Conservation (phyloP, 2,888 invertebrate species). For the Herminia tarsipennalis region DNA sequence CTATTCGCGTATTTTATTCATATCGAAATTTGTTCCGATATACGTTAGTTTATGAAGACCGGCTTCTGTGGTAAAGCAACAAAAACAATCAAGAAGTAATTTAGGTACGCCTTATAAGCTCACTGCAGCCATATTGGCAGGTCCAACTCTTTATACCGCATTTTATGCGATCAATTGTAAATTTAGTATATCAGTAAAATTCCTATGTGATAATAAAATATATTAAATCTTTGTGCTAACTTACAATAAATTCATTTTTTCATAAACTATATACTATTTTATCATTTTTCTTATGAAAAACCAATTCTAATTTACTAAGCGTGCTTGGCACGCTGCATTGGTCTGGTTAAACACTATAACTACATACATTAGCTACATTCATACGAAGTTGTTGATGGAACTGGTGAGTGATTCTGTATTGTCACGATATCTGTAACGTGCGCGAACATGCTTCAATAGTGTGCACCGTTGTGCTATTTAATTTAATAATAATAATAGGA, state of each 20-base stretch:
- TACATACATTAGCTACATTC: slow-evolving; percentile 54
- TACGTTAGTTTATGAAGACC: slow-evolving; percentile 19
- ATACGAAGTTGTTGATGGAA: slow-evolving; percentile 52
- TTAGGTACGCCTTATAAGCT: slow-evolving; percentile 60
- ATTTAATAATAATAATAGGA: too few species aligned
- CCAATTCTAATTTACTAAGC: slow-evolving; percentile 74
- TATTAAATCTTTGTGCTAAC: slow-evolving; percentile 86
- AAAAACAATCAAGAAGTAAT: slow-evolving; percentile 20
- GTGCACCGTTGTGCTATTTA: too few species aligned
- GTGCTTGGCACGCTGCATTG: slow-evolving; percentile 81
- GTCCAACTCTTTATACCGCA: slow-evolving; percentile 69
- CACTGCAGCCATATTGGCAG: slow-evolving; percentile 66
- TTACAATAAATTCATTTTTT: slow-evolving; percentile 84
- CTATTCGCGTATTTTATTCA: slow-evolving; percentile 8
- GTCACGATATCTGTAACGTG: too few species aligned
- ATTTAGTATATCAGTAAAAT: slow-evolving; percentile 83
- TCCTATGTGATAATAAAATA: slow-evolving; percentile 85
- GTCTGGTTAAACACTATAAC: slow-evolving; percentile 71
- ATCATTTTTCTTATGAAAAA: slow-evolving; percentile 68
- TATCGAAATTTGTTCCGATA: neutral
- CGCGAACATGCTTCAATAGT: too few species aligned
- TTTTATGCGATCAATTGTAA: slow-evolving; percentile 78
- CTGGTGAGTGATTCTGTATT: too few species aligned
- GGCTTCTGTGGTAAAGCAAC: slow-evolving; percentile 30
- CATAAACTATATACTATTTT: slow-evolving; percentile 80